Percentiles rank a stretch among this genome's conserved stretches.
Conservation (phyloP, 2,797 vertebrate species). For the Pangasius djambal region DNA sequence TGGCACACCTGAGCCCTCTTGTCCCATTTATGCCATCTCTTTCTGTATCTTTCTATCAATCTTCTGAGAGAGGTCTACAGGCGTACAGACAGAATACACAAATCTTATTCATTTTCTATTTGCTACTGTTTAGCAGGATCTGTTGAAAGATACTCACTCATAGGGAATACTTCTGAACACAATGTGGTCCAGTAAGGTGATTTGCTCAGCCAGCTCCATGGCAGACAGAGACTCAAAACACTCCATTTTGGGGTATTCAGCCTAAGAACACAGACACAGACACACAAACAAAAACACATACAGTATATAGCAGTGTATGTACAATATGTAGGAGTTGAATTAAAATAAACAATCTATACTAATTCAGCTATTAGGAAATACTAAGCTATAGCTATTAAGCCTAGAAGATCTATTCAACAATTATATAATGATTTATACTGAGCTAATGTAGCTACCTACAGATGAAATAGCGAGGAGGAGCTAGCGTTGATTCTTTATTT, state of each 20-base stretch:
- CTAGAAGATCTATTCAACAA: neutral
- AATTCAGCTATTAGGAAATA: neutral
- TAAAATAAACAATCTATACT: neutral
- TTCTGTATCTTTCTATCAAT: neutral
- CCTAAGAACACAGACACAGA: slow-evolving; percentile 65
- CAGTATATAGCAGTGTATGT: neutral
- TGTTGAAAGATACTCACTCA: slow-evolving; percentile 68
- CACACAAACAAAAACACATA: neutral
- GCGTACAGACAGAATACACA: neutral
- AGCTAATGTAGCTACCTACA: neutral
- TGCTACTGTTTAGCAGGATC: neutral
- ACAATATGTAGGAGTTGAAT: neutral
- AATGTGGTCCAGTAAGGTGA: slow-evolving; percentile 92
- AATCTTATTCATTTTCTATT: neutral
- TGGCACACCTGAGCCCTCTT: neutral
- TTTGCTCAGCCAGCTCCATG: slow-evolving; percentile 96
- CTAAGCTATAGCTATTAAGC: neutral
- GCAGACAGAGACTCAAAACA: slow-evolving; percentile 91
- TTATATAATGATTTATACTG: neutral
- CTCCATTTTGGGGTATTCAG: slow-evolving; percentile 83
- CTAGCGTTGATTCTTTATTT: neutral
- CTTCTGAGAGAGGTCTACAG: neutral
- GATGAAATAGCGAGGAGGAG: neutral
- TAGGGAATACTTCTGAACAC: slow-evolving; percentile 94
- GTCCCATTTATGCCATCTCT: neutral